Evolutionary conservation across 2,888 invertebrate species (phyloP).

Genomic region (Drosophila siamana): DNA sequence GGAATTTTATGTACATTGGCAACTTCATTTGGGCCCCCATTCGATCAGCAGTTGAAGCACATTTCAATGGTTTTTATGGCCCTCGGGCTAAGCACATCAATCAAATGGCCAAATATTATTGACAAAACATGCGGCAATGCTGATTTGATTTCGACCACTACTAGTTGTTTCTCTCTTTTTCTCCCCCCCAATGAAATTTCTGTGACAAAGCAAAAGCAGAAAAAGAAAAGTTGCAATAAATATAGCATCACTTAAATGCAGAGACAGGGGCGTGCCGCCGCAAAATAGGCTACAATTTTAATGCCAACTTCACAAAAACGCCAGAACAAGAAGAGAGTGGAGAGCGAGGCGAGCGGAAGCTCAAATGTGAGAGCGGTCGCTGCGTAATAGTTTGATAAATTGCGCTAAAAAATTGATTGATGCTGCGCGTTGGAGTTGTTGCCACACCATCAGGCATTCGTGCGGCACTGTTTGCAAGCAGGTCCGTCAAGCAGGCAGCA

Average conservation of each 20-base stretch:
- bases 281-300: slow-evolving; percentile 63
- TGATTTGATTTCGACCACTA: slow-evolving; percentile 47
- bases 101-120: slow-evolving; percentile 77
- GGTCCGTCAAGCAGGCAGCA: background rate
- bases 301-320: slow-evolving; percentile 43
- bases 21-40: slow-evolving; percentile 27
- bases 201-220: slow-evolving; percentile 41
- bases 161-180: slow-evolving; percentile 2
- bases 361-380: slow-evolving; percentile 19
- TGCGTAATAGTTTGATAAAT: slow-evolving; percentile 78
- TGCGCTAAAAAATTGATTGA: slow-evolving; percentile 78
- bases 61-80: slow-evolving; percentile 78
- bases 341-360: background rate
- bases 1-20: slow-evolving; percentile 26
- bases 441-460: slow-evolving; percentile 11
- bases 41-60: slow-evolving; percentile 70
- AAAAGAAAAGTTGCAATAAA: slow-evolving; percentile 30
- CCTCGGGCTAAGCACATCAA: slow-evolving; percentile 59
- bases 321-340: slow-evolving; percentile 9
- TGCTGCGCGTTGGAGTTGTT: slow-evolving; percentile 35
- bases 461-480: slow-evolving; percentile 6
- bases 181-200: slow-evolving; percentile 43
- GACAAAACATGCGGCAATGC: slow-evolving; percentile 69
- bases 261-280: slow-evolving; percentile 59
- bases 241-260: slow-evolving; percentile 1